phyloP scores from a whole-genome alignment of 2,797 vertebrate species.

The Oreochromis grahami region DNA sequence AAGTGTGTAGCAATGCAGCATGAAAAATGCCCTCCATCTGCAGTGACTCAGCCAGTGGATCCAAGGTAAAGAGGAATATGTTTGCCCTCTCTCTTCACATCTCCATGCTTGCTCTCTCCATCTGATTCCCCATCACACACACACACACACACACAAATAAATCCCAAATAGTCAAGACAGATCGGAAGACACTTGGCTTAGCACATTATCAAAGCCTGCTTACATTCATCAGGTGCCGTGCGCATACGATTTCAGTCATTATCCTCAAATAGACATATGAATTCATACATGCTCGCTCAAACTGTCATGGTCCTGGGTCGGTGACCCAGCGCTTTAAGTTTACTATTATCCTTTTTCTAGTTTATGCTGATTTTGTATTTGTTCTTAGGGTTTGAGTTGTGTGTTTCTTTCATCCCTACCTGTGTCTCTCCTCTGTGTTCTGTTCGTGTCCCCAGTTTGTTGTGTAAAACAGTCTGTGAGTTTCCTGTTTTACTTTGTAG shows the following conservation, averaged over 20 bases:
- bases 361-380: too few relatives aligned
- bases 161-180: neutral
- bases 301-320: too few relatives aligned
- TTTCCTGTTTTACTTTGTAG: too few relatives aligned
- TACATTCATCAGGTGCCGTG: conserved; percentile 46
- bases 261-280: conserved; percentile 50
- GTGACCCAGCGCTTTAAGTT: too few relatives aligned
- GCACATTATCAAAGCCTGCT: conserved; percentile 32
- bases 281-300: conserved; percentile 45
- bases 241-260: conserved; percentile 26
- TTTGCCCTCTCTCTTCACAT: conserved; percentile 40
- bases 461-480: too few relatives aligned
- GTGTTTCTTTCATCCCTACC: too few relatives aligned
- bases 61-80: conserved; percentile 61
- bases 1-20: conserved; percentile 64
- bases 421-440: too few relatives aligned
- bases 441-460: too few relatives aligned
- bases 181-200: conserved; percentile 12
- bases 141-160: neutral
- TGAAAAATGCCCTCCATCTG: conserved; percentile 72
- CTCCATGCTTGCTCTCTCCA: neutral
- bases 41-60: conserved; percentile 69
- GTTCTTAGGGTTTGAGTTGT: too few relatives aligned
- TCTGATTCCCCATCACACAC: neutral
- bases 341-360: too few relatives aligned